phyloP scores from a whole-genome alignment of 2,113 vertebrate genomes.

The Hassar affinis region DNA sequence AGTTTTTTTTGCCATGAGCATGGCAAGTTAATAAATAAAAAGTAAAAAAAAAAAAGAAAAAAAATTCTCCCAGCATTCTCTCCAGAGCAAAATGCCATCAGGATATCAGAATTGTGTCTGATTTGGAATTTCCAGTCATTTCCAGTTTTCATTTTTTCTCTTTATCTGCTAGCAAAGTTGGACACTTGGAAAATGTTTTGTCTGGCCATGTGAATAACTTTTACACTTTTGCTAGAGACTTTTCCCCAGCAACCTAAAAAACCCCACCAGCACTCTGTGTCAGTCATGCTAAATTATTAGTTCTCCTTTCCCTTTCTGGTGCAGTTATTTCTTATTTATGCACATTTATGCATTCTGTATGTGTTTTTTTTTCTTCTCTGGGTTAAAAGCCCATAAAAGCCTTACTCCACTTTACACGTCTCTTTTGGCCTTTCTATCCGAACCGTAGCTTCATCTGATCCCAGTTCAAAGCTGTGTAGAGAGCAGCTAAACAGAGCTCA shows the following conservation, averaged over 20 bases:
- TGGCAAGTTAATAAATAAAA: too few relatives aligned
- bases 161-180: too few relatives aligned
- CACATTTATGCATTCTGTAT: neutral
- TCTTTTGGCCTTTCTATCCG: constrained; percentile 32
- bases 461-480: constrained; percentile 37
- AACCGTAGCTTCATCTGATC: constrained; percentile 21
- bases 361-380: neutral
- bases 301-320: neutral
- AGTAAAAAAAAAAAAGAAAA: too few relatives aligned
- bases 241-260: neutral
- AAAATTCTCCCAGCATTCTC: too few relatives aligned
- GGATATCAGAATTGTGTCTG: too few relatives aligned
- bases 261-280: too few relatives aligned
- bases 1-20: too few relatives aligned
- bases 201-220: neutral
- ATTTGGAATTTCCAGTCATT: neutral
- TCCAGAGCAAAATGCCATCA: too few relatives aligned
- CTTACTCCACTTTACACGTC: constrained; percentile 20
- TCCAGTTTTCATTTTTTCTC: neutral
- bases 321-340: constrained; percentile 13
- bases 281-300: neutral
- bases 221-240: neutral
- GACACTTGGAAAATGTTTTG: neutral
- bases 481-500: constrained; percentile 5
- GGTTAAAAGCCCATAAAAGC: constrained; percentile 32